These are phyloP conservation scores for Chalcis sispes DNA, from an alignment of 2,888 invertebrate genomes.

Conservation along the genomic window DNA sequence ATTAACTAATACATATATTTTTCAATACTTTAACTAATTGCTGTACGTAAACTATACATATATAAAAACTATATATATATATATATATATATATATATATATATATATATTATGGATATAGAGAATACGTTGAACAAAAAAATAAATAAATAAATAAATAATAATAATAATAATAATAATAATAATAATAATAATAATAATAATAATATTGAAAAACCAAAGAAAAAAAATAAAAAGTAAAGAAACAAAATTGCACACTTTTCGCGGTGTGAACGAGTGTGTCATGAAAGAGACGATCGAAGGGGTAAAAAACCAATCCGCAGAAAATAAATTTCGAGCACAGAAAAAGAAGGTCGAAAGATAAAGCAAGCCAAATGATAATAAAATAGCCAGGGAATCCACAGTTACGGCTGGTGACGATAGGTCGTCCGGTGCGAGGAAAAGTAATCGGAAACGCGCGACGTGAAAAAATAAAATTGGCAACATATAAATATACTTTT, in stretches of 20 bases:
- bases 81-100: constrained; percentile 61
- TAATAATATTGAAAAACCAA: too few relatives aligned
- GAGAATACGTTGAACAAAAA: constrained; percentile 20
- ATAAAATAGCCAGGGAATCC: too few relatives aligned
- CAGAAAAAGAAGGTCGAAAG: too few relatives aligned
- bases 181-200: neutral
- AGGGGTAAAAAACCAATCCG: neutral
- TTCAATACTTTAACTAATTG: constrained; percentile 76
- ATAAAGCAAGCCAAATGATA: too few relatives aligned
- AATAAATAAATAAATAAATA: neutral
- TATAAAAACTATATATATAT: constrained; percentile 67
- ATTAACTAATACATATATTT: constrained; percentile 74
- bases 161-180: neutral
- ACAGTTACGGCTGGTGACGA: too few relatives aligned
- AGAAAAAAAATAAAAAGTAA: too few relatives aligned
- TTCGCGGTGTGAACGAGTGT: too few relatives aligned
- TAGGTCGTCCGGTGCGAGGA: neutral
- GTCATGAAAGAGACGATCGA: constrained; percentile 23
- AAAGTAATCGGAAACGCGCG: neutral
- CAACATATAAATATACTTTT: constrained; percentile 22
- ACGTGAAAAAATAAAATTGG: neutral
- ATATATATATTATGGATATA: constrained; percentile 58
- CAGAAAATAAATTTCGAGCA: too few relatives aligned
- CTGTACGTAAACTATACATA: constrained; percentile 71
- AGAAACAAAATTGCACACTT: too few relatives aligned